Base-by-base conservation (phyloP, 2,888 invertebrate species). In the Microchrysa polita region DNA sequence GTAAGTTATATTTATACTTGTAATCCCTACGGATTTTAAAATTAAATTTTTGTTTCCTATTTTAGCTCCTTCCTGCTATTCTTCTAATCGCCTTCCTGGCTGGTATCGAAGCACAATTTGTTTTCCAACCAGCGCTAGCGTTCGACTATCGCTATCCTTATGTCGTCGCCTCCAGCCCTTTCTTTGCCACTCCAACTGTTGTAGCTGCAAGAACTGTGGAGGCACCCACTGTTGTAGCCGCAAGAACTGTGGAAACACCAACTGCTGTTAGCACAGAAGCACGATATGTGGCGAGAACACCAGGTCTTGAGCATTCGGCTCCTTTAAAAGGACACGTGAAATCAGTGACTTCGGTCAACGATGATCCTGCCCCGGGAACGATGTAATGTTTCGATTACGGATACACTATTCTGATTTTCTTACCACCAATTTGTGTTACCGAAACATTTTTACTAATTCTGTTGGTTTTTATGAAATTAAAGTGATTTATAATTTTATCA, bases 331-430 rank as follows among this genome's bases (percentile, higher is more conserved):
- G 44, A 42, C 27, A 63, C 18, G 2, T 20, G 12, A 63, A 63
- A 7, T 63, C 63, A 42, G 27, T 20, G 34, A 1, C 10, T n/a
- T 40, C 63, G 7, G 42, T 63, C 16, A 63, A 63, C 9, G 2
- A 18, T 1, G 63, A 63, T 18, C 42, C 63, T 2, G 63, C 63
- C 9, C 63, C 63, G 7, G 63, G 63, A 48, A 48, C 48, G 4
- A 5, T 48, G 48, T 48, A 48, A 48, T n/a, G n/a, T n/a, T n/a
- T n/a, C n/a, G n/a, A n/a, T n/a, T n/a, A n/a, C n/a, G n/a, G n/a
- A n/a, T n/a, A n/a, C n/a, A n/a, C n/a, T n/a, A n/a, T n/a, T n/a
- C n/a, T n/a, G n/a, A n/a, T n/a, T n/a, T n/a, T n/a, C n/a, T n/a
- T n/a, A n/a, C n/a, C n/a, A n/a, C n/a, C n/a, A n/a, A n/a, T n/a